Evolutionary conservation across 2,888 invertebrate genomes (phyloP).

Genomic region (Campopleginae sp.): DNA sequence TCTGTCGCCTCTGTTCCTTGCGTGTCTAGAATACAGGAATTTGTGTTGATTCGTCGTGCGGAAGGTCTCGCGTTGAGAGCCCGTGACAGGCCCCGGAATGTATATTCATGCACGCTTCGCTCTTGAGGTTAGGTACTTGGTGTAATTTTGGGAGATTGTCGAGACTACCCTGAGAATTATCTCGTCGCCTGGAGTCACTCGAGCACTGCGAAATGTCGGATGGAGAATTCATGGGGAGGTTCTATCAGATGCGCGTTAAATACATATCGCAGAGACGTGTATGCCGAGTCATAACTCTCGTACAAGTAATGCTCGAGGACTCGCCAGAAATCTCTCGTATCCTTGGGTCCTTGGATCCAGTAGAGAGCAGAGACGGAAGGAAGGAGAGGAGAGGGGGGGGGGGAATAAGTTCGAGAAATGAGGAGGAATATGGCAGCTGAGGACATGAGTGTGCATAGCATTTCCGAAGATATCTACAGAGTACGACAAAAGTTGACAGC

Average conservation of each 20-base stretch:
- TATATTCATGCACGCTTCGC: constrained; percentile 1
- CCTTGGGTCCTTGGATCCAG: neutral
- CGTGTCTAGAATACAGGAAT: constrained; percentile 6
- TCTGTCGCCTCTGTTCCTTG: constrained; percentile 25
- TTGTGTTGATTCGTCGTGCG: constrained; percentile 14
- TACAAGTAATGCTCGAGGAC: constrained; percentile 29
- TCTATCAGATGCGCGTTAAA: constrained; percentile 57
- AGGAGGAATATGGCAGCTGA: constrained; percentile 25
- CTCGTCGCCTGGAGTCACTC: constrained; percentile 25
- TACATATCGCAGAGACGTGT: constrained; percentile 51
- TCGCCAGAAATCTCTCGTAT: constrained; percentile 20
- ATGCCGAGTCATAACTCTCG: constrained; percentile 35
- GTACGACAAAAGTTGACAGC: neutral
- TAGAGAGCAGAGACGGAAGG: constrained; percentile 12
- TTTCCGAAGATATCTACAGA: constrained; percentile 10
- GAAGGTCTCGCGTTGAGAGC: constrained; percentile 12
- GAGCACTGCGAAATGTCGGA: constrained; percentile 52
- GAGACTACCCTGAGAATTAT: constrained; percentile 31
- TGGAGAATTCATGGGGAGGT: constrained; percentile 52
- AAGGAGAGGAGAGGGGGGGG: too few relatives aligned
- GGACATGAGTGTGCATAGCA: neutral
- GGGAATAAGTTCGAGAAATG: constrained; percentile 43
- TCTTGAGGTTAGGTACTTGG: constrained; percentile 52
- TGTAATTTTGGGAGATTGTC: constrained; percentile 63
- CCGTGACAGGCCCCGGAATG: neutral